Conservation (phyloP, 2,888 invertebrate species). For the Cerceris ruficornis region DNA sequence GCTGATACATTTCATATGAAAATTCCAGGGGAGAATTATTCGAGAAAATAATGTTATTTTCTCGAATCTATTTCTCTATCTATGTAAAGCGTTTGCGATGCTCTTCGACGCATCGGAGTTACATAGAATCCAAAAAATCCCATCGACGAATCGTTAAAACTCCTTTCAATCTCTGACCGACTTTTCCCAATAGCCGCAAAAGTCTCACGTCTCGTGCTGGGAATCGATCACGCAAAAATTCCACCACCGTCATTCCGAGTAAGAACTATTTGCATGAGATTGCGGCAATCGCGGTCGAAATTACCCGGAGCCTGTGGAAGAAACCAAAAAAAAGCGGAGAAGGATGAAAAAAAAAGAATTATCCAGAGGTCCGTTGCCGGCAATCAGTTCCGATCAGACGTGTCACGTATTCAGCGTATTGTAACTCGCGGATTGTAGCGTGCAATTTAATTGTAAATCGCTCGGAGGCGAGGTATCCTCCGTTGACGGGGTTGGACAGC, state of each 20-base stretch:
- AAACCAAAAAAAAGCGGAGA: not conserved
- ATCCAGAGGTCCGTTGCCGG: not conserved
- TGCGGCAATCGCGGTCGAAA: not conserved
- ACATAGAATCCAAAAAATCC: not conserved
- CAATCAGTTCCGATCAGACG: conserved; percentile 47
- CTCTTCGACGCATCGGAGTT: not conserved
- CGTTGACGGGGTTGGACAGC: not conserved
- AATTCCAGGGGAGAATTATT: not conserved
- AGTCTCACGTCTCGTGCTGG: not conserved
- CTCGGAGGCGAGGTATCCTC: conserved; percentile 49
- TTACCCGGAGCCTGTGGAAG: not conserved
- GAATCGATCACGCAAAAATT: not conserved
- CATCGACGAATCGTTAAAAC: not conserved
- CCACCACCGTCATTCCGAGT: not conserved
- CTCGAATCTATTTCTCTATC: too few species aligned
- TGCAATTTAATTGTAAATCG: conserved; percentile 46
- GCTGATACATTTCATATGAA: not conserved
- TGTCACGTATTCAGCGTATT: conserved; percentile 61
- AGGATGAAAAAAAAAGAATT: not conserved
- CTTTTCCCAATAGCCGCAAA: not conserved
- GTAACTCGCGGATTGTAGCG: conserved; percentile 18
- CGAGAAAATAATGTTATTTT: not conserved
- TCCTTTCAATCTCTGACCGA: not conserved
- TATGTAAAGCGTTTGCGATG: too few species aligned
- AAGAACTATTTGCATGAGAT: conserved; percentile 4